Base-by-base conservation (phyloP, 2,888 invertebrate genomes). In the Pollenia amentaria region DNA sequence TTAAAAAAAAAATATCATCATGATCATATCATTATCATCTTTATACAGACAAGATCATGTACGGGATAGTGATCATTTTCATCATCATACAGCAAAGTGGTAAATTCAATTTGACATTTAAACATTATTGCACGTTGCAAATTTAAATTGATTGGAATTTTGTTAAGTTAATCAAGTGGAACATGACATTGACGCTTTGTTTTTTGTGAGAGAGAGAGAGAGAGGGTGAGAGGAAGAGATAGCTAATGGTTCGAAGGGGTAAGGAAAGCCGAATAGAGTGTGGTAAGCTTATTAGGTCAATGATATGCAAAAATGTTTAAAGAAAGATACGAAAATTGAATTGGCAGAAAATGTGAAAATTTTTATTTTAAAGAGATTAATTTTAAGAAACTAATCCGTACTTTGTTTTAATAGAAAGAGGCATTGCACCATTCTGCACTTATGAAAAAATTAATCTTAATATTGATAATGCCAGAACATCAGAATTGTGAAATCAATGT, bases 61-160 rank as follows among this genome's bases (percentile, higher is more conserved):
- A 12, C 21, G 10, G 57, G 53, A 75, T 67, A 14, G 75, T 44
- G 75, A 80, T 80, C 72, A 80, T 73, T 73, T 64, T 69, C 82
- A 69, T 83, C 70, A 69, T 83, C 70, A 70, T 60, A 69, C 40
- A 40, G 53, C 60, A 60, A 77, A 73, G 80, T 84, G 84, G 70
- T 84, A 84, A 88, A 88, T 86, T 88, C 85, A 88, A 87, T 88
- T 88, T 88, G 78, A 85, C 83, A 83, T 87, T 82, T 84, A 67
- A 86, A 82, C 87, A 89, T 89, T 88, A 84, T 83, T 89, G 84
- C 89, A 89, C 89, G 89, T 88, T 88, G 89, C 87, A 88, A 87
- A 87, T 88, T 88, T 87, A 88, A 89, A 89, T 89, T 89, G 89
- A 89, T 89, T 89, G 89, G 89, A 89, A 89, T 89, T 89, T 88